Conservation (phyloP, 2,888 invertebrate genomes). For the Chrysolina americana region DNA sequence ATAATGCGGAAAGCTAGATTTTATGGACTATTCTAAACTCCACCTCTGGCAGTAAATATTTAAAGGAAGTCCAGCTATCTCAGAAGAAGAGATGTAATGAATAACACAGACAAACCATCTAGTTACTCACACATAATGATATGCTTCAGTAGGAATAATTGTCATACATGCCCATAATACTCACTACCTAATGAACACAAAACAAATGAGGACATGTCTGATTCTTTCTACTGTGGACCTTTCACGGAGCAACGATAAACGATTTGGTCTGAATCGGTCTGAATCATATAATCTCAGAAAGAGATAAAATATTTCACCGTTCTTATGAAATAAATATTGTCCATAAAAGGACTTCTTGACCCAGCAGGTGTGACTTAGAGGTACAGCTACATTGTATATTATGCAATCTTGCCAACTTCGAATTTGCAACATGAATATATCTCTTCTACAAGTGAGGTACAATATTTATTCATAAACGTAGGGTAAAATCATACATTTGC, state of each 20-base stretch:
- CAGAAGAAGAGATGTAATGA: no score
- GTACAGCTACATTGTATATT: conserved; percentile 21
- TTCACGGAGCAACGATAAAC: conserved; percentile 28
- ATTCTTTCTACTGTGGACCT: background rate
- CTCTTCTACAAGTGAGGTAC: background rate
- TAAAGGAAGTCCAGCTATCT: no score
- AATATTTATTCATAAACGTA: background rate
- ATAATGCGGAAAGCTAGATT: no score
- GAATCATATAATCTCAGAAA: conserved; percentile 29
- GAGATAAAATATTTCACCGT: conserved; percentile 41
- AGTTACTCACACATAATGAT: background rate
- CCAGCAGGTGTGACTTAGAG: conserved; percentile 36
- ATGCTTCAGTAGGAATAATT: background rate
- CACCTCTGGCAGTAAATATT: no score
- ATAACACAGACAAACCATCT: background rate
- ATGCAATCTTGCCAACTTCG: conserved; percentile 22
- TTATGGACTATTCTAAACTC: no score
- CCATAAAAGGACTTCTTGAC: conserved; percentile 39
- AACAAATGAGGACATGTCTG: conserved; percentile 14
- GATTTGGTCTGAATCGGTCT: conserved; percentile 22
- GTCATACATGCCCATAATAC: background rate
- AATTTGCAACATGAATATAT: conserved; percentile 16
- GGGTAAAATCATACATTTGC: background rate
- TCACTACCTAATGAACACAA: background rate
- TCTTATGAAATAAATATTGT: conserved; percentile 29